Conservation (phyloP, 2,888 invertebrate species). For the Diaprepes abbreviatus region DNA sequence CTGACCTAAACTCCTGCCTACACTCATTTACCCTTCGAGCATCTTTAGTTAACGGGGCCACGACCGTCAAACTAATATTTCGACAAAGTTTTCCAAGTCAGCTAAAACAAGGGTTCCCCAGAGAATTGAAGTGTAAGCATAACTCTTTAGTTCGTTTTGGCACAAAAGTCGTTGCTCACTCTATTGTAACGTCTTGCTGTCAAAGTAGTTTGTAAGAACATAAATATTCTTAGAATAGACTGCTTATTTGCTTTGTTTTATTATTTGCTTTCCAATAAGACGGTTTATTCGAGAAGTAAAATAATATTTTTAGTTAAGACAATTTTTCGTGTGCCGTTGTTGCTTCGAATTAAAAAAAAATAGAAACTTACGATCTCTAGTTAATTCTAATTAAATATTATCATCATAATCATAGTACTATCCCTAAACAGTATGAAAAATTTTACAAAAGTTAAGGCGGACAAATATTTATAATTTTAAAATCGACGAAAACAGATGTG, state of each 20-base stretch:
- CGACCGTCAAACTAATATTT: slow-evolving; percentile 13
- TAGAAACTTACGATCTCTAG: no score
- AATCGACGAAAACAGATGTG: no score
- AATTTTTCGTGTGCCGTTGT: no score
- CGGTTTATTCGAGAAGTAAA: no score
- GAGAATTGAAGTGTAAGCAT: slow-evolving; percentile 22
- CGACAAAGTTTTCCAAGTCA: slow-evolving; percentile 16
- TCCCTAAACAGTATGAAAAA: no score
- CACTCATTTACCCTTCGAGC: background rate
- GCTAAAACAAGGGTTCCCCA: slow-evolving; percentile 4
- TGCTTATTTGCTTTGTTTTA: slow-evolving; percentile 1
- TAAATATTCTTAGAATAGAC: slow-evolving; percentile 19
- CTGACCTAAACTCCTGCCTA: background rate
- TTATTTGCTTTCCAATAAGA: no score
- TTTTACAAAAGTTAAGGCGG: no score
- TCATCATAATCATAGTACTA: no score
- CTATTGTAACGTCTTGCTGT: slow-evolving; percentile 22
- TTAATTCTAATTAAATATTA: no score
- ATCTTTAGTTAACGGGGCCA: background rate
- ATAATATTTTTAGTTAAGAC: no score
- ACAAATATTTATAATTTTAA: no score
- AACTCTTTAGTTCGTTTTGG: slow-evolving; percentile 28
- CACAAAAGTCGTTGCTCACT: slow-evolving; percentile 21
- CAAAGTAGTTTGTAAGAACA: slow-evolving; percentile 21
- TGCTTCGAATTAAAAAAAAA: no score